A percentile compares a stretch with the other conserved stretches of the same genome.
phyloP scores from a whole-genome alignment of 1,140 invertebrate species.

The Drosophila arawakana region DNA sequence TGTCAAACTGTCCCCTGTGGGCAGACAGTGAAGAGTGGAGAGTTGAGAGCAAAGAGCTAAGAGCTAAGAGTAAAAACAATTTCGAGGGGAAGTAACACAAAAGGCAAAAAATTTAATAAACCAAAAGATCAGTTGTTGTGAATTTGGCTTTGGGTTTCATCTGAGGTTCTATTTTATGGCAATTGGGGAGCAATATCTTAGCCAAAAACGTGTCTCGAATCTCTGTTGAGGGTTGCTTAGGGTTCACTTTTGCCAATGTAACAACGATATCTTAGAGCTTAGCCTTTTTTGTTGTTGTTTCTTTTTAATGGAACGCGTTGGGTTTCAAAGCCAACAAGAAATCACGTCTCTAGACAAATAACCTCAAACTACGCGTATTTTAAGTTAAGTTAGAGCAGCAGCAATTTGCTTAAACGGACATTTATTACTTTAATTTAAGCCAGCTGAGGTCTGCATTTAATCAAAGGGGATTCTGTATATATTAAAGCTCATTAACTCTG shows the following conservation, averaged over 20 bases:
- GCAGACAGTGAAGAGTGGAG: slow-evolving; percentile 6
- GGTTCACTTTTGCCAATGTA: slow-evolving; percentile 8
- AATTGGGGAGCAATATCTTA: slow-evolving; percentile 70
- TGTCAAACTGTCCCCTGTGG: slow-evolving; percentile 73
- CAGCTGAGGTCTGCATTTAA: background rate
- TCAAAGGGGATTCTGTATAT: too few relatives aligned
- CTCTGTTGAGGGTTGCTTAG: slow-evolving; percentile 58
- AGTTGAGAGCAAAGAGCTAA: too few relatives aligned
- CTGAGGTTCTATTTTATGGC: slow-evolving; percentile 47
- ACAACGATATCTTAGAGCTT: slow-evolving; percentile 25
- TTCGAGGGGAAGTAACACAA: slow-evolving; percentile 49
- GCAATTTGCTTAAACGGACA: slow-evolving; percentile 7
- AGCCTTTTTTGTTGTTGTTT: slow-evolving; percentile 20
- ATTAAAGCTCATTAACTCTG: too few relatives aligned
- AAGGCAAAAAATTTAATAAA: slow-evolving; percentile 67
- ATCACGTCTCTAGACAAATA: slow-evolving; percentile 14
- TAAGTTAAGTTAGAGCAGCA: background rate
- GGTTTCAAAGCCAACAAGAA: slow-evolving; percentile 6
- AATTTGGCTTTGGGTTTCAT: slow-evolving; percentile 42
- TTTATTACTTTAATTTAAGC: background rate
- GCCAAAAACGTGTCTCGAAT: slow-evolving; percentile 45
- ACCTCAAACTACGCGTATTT: slow-evolving; percentile 6
- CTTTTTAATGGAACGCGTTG: slow-evolving; percentile 4
- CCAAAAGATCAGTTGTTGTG: slow-evolving; percentile 72
- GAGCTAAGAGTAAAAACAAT: slow-evolving; percentile 3